Conservation (phyloP, 2,113 vertebrate genomes). For the Chauna torquata region DNA sequence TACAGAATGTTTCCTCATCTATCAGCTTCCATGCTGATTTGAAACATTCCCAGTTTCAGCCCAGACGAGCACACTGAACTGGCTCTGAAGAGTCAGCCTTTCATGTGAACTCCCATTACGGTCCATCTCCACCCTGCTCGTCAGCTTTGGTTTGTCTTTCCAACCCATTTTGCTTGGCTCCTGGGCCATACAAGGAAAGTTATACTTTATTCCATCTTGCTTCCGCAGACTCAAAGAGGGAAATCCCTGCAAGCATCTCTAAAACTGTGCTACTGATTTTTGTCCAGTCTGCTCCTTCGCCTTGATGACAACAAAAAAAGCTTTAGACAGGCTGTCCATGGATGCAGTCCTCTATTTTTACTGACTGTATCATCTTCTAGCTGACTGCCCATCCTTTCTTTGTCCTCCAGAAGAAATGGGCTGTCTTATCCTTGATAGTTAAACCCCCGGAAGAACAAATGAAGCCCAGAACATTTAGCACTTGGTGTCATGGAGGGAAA, state of each 20-base stretch:
- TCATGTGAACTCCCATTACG: neutral
- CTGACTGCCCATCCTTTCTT: neutral
- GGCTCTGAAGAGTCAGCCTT: neutral
- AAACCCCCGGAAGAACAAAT: neutral
- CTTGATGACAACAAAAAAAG: neutral
- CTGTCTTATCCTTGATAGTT: neutral
- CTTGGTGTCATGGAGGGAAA: neutral
- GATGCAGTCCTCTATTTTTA: neutral
- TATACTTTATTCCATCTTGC: neutral
- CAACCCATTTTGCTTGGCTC: neutral
- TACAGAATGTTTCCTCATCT: neutral
- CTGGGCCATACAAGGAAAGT: neutral
- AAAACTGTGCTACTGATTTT: neutral
- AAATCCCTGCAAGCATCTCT: neutral
- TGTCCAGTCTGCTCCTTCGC: neutral
- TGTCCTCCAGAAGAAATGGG: neutral
- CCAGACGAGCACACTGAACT: neutral
- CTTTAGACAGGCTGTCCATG: neutral
- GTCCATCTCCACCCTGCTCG: neutral
- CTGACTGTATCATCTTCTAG: neutral
- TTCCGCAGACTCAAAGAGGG: neutral
- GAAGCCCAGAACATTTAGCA: neutral
- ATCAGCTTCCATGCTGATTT: neutral
- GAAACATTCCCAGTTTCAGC: neutral
- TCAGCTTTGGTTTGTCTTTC: neutral